These are phyloP conservation scores for Pelochelys cantorii DNA, from an alignment of 2,797 vertebrate genomes.

Conservation along the genomic window DNA sequence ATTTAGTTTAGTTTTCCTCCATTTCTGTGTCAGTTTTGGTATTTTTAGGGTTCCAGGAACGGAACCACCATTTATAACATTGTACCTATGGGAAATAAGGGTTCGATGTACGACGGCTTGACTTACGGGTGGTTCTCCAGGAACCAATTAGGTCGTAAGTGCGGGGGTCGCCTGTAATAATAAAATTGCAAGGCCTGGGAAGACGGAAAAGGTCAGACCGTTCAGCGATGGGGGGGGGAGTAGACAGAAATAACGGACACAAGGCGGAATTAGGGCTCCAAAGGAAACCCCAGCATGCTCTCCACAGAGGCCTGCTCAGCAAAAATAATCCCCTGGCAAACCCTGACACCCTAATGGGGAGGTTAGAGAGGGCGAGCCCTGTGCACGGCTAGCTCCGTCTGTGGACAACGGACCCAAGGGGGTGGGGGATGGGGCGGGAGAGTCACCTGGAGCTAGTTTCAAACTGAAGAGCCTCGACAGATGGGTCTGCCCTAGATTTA, in stretches of 20 bases:
- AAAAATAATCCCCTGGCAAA: background rate
- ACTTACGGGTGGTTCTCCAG: too few species aligned
- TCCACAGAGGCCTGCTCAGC: background rate
- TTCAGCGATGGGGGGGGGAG: background rate
- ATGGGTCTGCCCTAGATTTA: slow-evolving; percentile 70
- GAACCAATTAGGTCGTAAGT: too few species aligned
- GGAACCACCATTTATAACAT: too few species aligned
- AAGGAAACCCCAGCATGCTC: background rate
- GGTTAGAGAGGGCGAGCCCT: background rate
- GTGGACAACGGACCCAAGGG: background rate
- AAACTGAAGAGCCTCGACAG: slow-evolving; percentile 47
- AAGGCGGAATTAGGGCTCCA: background rate
- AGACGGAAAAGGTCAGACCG: fast-evolving
- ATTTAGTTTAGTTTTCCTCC: too few species aligned
- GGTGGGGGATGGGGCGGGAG: background rate
- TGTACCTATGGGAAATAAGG: too few species aligned
- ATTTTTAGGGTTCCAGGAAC: too few species aligned
- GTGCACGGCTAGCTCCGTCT: background rate
- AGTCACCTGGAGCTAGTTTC: background rate
- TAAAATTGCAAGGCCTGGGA: background rate
- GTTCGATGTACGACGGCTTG: too few species aligned
- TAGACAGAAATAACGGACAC: background rate
- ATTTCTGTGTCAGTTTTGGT: too few species aligned
- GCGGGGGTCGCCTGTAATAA: background rate
- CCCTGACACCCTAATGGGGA: background rate